Evolutionary conservation across 2,797 vertebrate genomes (phyloP), one percentile per base, ranked within the genome.

Genomic region (Chiropotes sagulatus): DNA sequence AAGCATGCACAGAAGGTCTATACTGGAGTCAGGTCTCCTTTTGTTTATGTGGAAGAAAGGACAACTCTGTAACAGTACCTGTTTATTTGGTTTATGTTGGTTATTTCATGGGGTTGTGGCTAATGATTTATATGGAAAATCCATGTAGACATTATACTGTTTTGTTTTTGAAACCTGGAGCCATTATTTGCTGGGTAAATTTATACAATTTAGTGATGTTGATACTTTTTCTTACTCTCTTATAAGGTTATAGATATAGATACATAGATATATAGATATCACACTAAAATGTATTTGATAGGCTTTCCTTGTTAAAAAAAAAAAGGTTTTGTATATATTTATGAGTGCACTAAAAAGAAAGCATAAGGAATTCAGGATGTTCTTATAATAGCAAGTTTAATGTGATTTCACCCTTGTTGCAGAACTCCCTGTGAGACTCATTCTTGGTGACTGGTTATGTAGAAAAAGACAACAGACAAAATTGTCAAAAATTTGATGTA

Each of bases 181-280:
- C 1, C 30, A 54, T 73, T 80, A 20, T 5, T 44, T 52, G 6
- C 41, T n/a, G 19, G 50, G 14, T 72, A 89, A 54, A 41, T 90
- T 83, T 93, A 82, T 0, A 46, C 90, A 73, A 50, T 54, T 96
- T 76, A 70, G 76, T 4, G 1, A 94, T 90, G 90, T 73, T 73
- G 92, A 88, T 88, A 61, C 46, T 5, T 52, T 96, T 97, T 78
- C 96, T 94, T 95, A 46, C 2, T n/a, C 81, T 97, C 88, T 80
- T 96, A 57, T 84, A 26, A 73, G 44, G 61, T 79, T 50, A 19
- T 67, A 54, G 52, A 54, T 22, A 54, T 64, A 64, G 3, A 61
- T 0, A 33, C 6, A 61, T 30, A 61, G 5, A 30, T 30, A 64
- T 15, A n/a, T 3, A 54, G 52, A 54, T 19, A 67, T 67, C 76